Evolutionary conservation across 1,140 invertebrate genomes (phyloP), one percentile per base, ranked within the genome.

Genomic region (Copidosoma floridanum): DNA sequence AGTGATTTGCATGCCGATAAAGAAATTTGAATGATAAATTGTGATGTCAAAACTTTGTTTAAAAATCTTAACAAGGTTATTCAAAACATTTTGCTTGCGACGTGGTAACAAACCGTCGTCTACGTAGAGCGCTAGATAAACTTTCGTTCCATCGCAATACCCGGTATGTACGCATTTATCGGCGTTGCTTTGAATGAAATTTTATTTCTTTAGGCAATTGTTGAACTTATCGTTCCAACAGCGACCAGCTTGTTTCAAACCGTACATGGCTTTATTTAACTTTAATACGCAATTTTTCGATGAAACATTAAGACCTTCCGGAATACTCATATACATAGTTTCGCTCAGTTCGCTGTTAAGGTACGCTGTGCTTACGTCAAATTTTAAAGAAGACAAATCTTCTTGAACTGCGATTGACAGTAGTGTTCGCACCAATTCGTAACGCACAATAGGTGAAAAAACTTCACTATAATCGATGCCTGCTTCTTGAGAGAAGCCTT

Each of bases 181-280:
- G 5, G 61, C 58, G 0, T 26, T 29, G 21, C 47, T 61, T n/a
- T 58, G 29, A 10, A 24, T n/a, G 16, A 71, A 58, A 20, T 51
- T 57, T 1, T 62, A 43, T 43, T 58, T 37, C 24, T 57, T 38
- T 2, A 66, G 18, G 37, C 59, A 62, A 3, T 27, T 8, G 35
- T 58, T 14, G 24, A 70, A 48, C 54, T 61, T 58, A 12, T 62
- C 58, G 38, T 70, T 63, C 65, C 64, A 68, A 14, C 47, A 62
- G 10, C 61, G 56, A 1, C 58, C 54, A 0, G 59, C 32, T 50
- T 61, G 61, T 54, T 66, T 70, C 10, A 69, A 40, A 0, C 66
- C 66, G 26, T 65, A 69, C 7, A 69, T 40, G 6, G 57, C 35
- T 46, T 55, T 66, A 23, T 68, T 68, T 46, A 69, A 38, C 18